Evolutionary conservation across 2,113 vertebrate genomes (phyloP).

Genomic region (Tetrao urogallus): DNA sequence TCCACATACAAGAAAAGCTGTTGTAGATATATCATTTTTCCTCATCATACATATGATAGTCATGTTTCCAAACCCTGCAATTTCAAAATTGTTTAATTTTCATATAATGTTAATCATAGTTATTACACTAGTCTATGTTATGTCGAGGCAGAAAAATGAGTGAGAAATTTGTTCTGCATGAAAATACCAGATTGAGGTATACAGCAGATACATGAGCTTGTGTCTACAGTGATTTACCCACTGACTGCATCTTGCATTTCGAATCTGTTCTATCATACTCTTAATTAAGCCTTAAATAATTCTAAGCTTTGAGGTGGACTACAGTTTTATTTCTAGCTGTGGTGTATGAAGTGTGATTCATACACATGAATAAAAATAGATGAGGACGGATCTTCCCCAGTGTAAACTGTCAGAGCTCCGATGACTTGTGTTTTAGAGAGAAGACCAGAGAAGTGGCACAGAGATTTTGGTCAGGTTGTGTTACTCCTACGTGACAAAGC

Average conservation of each 20-base stretch:
- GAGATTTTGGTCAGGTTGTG: background rate
- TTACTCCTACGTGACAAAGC: background rate
- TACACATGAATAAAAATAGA: conserved; percentile 47
- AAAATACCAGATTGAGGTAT: background rate
- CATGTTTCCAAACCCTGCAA: conserved; percentile 50
- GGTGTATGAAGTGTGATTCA: conserved; percentile 58
- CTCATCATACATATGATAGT: background rate
- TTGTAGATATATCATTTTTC: background rate
- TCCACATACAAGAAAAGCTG: background rate
- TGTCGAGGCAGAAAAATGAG: background rate
- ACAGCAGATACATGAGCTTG: conserved; percentile 3
- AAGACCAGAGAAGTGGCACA: background rate
- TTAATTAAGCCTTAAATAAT: conserved; percentile 58
- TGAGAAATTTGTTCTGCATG: conserved; percentile 33
- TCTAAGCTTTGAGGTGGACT: conserved; percentile 51
- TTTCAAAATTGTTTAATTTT: conserved; percentile 63
- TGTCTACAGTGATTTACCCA: conserved; percentile 39
- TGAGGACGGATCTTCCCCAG: conserved; percentile 42
- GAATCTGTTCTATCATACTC: conserved; percentile 38
- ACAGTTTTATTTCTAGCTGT: conserved; percentile 55
- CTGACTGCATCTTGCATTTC: conserved; percentile 51
- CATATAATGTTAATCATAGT: conserved; percentile 36
- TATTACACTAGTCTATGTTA: conserved; percentile 33
- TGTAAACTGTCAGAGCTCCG: conserved; percentile 24
- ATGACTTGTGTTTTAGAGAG: background rate